A percentile compares a stretch with the other conserved stretches of the same genome.
Conservation (phyloP, 2,797 vertebrate species). For the Esox lucius region DNA sequence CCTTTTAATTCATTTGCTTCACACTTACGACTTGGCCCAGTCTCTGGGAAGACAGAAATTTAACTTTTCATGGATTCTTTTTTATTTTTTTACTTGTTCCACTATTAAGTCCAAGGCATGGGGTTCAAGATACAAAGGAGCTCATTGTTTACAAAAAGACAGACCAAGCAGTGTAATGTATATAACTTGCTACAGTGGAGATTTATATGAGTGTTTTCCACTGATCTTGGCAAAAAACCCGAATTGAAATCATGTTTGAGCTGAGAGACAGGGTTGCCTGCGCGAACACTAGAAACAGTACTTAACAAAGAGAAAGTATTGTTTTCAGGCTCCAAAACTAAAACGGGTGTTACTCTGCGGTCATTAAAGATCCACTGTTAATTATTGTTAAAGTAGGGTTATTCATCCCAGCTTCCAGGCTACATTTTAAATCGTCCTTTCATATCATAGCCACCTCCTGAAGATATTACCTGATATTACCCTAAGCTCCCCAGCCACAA, state of each 20-base stretch:
- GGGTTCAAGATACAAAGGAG: constrained; percentile 39
- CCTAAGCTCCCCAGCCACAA: too few relatives aligned
- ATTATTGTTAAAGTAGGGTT: too few relatives aligned
- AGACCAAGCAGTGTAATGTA: constrained; percentile 32
- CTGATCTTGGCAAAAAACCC: background rate
- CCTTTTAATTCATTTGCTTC: background rate
- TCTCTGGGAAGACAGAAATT: background rate
- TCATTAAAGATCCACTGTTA: too few relatives aligned
- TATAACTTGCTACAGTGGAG: constrained; percentile 13
- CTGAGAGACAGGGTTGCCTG: constrained; percentile 13
- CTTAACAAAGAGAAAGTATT: too few relatives aligned
- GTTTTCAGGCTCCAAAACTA: too few relatives aligned
- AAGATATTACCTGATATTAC: too few relatives aligned
- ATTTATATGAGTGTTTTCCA: constrained; percentile 9
- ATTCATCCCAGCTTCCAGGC: too few relatives aligned
- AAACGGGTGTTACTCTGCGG: too few relatives aligned
- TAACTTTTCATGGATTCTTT: background rate
- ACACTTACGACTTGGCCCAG: background rate
- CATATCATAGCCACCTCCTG: too few relatives aligned
- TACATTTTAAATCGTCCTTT: too few relatives aligned
- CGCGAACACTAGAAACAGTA: constrained; percentile 12
- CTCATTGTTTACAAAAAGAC: constrained; percentile 42
- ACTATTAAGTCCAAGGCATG: too few relatives aligned
- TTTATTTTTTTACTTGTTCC: too few relatives aligned
- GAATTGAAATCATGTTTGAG: constrained; percentile 18